phyloP scores from a whole-genome alignment of 92 coral and sea anemone species.

The Virgularia gustaviana region DNA sequence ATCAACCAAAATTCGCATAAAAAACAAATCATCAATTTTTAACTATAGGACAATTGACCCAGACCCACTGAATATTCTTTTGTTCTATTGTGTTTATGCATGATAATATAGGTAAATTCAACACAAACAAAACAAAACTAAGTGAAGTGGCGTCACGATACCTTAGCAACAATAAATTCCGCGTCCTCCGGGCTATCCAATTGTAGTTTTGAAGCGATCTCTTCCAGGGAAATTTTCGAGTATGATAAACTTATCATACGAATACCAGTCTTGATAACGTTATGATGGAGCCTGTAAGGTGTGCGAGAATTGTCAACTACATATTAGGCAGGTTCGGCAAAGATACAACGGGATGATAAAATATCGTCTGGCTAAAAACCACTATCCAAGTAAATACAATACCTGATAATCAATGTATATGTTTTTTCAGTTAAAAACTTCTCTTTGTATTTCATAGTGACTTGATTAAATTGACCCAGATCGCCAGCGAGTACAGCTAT shows the following conservation, averaged over 20 bases:
- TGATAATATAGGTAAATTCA: no score
- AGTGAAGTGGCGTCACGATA: slow-evolving; percentile 7
- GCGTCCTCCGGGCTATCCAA: slow-evolving; percentile 99
- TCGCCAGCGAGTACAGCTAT: slow-evolving; percentile 96
- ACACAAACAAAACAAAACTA: background rate
- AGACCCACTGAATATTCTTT: no score
- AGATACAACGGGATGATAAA: no score
- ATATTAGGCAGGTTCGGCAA: no score
- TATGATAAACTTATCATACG: slow-evolving; percentile 95
- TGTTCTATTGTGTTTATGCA: no score
- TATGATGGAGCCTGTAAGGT: slow-evolving; percentile 75
- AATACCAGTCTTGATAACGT: slow-evolving; percentile 97
- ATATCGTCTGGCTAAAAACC: no score
- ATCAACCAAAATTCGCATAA: no score
- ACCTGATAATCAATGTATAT: slow-evolving; percentile 91
- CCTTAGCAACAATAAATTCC: slow-evolving; percentile 98
- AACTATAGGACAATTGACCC: no score
- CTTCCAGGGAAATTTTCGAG: slow-evolving; percentile 86
- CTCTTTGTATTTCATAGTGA: slow-evolving; percentile 85
- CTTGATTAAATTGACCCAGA: slow-evolving; percentile 89
- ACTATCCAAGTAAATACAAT: no score
- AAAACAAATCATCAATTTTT: no score
- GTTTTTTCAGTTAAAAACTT: slow-evolving; percentile 89
- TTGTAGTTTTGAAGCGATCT: slow-evolving; percentile 91
- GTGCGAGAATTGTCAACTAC: no score